Conservation (phyloP, 2,113 vertebrate genomes). For the Ginglymostoma cirratum region DNA sequence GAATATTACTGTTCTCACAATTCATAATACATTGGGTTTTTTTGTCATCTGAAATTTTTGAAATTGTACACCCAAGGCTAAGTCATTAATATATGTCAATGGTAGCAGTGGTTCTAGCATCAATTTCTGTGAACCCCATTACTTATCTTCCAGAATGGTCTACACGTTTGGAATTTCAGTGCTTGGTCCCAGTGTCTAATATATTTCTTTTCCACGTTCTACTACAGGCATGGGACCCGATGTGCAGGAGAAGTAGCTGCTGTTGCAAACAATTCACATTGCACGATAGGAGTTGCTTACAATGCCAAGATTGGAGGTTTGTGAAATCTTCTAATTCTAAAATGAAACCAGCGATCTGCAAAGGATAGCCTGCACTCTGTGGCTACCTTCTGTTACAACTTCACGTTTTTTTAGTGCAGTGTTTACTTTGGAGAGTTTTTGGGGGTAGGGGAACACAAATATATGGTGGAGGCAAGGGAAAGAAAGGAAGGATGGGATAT, state of each 20-base stretch:
- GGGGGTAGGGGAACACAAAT: not conserved
- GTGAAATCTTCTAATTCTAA: constrained; percentile 44
- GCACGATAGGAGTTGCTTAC: constrained; percentile 94
- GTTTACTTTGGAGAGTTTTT: not conserved
- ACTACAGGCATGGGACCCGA: constrained; percentile 89
- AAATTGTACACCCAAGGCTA: no score
- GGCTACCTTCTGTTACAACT: not conserved
- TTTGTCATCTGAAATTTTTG: no score
- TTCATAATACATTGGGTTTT: no score
- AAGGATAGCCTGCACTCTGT: not conserved
- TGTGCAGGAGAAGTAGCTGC: constrained; percentile 97
- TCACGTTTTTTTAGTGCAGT: not conserved
- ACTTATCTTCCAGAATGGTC: not conserved
- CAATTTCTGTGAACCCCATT: not conserved
- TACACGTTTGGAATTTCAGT: not conserved
- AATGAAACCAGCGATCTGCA: not conserved
- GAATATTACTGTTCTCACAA: no score
- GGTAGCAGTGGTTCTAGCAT: not conserved
- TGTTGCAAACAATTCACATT: constrained; percentile 94
- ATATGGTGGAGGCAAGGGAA: not conserved
- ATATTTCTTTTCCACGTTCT: constrained; percentile 43
- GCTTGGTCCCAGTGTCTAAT: not conserved
- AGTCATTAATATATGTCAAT: not conserved
- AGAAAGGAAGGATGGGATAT: not conserved
- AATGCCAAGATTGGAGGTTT: constrained; percentile 95